Percentiles rank a stretch among this genome's conserved stretches.
Conservation (phyloP, 2,888 invertebrate genomes). For the Thalpophila matura region DNA sequence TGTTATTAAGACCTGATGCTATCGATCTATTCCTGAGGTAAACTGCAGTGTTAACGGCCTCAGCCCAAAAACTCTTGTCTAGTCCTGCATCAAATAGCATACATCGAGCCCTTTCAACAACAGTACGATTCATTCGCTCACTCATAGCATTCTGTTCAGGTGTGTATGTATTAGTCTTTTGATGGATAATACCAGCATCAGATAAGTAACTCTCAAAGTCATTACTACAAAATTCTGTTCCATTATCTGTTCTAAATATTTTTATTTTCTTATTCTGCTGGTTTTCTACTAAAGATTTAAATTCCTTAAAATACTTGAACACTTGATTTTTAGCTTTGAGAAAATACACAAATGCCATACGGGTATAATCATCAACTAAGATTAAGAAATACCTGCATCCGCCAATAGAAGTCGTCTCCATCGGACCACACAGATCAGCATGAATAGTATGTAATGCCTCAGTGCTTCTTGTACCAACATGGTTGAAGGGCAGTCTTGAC, state of each 20-base stretch:
- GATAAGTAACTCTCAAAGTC: not conserved
- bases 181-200: conserved; percentile 6
- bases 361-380: conserved; percentile 34
- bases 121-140: conserved; percentile 7
- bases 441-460: conserved; percentile 16
- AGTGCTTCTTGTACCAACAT: conserved; percentile 1
- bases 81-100: conserved; percentile 9
- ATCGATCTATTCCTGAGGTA: too few relatives aligned
- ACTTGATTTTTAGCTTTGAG: conserved; percentile 26
- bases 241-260: conserved; percentile 4
- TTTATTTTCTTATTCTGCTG: not conserved
- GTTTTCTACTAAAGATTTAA: conserved; percentile 15
- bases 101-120: too few relatives aligned
- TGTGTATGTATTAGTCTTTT: conserved; percentile 14
- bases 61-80: conserved; percentile 14
- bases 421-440: too few relatives aligned
- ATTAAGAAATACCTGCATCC: conserved; percentile 27
- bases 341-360: conserved; percentile 31
- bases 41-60: conserved; percentile 14
- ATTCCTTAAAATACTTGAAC: conserved; percentile 13
- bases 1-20: too few relatives aligned
- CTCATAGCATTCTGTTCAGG: conserved; percentile 18
- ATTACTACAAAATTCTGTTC: too few relatives aligned
- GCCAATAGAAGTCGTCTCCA: conserved; percentile 21
- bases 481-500: conserved; percentile 16